Evolutionary conservation across 2,888 invertebrate genomes (phyloP), one percentile per base, ranked within the genome.

Genomic region (Anoncus sp.): DNA sequence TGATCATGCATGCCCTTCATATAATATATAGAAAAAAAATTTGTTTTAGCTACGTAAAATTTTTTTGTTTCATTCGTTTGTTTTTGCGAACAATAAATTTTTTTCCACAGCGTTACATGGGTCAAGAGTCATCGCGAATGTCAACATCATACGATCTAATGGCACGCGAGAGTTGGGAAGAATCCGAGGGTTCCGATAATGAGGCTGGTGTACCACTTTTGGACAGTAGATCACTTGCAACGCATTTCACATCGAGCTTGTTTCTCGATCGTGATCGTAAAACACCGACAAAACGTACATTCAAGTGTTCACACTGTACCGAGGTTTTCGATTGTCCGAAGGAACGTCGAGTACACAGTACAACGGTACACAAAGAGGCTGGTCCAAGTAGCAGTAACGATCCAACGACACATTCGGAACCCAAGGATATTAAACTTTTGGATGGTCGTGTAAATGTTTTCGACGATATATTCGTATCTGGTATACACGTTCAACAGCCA

Each of bases 111-210:
- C 79, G 89, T 14, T 93, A 94, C 92, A 94, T 94, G 90, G 95
- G 94, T 80, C 93, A 92, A 79, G 93, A 93, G 82, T 92, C 92
- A 40, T 92, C 91, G 6, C 90, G 91, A 6, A 92, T 92, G 86
- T 92, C 92, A 1, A 92, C 92, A 82, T 93, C 94, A 2, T 95
- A 95, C 86, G 94, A 95, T 86, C 89, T 95, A 55, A 93, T 95
- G 85, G 95, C 94, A 1, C 92, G 95, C 1, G 95, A 95, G 88
- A 94, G 93, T 85, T 95, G 95, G 95, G 93, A 92, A 80, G 93
- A 93, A 74, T 94, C 94, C 0, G 95, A 95, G 85, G 94, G 94
- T n/a, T 95, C 95, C 0, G 95, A 95, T 81, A 92, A 92, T 72
- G 93, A 90, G 69, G 75, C 76, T 1, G 87, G 87, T 16, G 90